Base-by-base conservation (phyloP, 2,888 invertebrate genomes). In the Torymus tubicola region DNA sequence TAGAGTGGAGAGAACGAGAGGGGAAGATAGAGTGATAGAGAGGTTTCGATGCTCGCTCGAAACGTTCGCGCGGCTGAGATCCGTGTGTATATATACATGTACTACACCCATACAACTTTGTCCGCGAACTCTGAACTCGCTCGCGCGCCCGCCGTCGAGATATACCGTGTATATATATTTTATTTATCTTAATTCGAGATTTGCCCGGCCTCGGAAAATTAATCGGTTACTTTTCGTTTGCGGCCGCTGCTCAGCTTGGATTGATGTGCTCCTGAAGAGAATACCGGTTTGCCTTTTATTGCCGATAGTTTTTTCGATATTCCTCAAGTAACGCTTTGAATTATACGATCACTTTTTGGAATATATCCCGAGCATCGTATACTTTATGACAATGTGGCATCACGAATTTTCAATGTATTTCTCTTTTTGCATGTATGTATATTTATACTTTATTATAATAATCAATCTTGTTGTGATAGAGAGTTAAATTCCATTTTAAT, bases 41-140 rank as follows among this genome's bases (percentile, higher is more conserved):
- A 83, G 84, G 83, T 84, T 82, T 83, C 82, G 85, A 82, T 85
- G 84, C 85, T 82, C 81, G 84, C 84, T 83, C 85, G 61, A 61
- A 69, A 75, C 64, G 16, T 61, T 57, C 58, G 21, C n/a, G 12
- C 12, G 61, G 61, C 10, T 58, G 61, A 76, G 60, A 52, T 71
- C 78, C 60, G 52, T 14, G 16, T 50, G n/a, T 60, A 18, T 52
- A 57, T 60, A 18, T 52, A 57, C 68, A 52, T 18, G 60, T 24
- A 16, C 61, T 52, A 4, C 1, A n/a, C 52, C 14, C 13, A 21
- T 71, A 11, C 53, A 83, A 84, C 74, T 84, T 84, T 83, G 84
- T 84, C 82, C 81, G 50, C 78, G 81, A 81, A 81, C 78, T 81
- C 21, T 69, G 84, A 86, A 85, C 84, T 85, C 71, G 80, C 83